A percentile compares a stretch with the other conserved stretches of the same genome.
Conservation (phyloP, 2,888 invertebrate genomes). For the Leucozona laternaria region DNA sequence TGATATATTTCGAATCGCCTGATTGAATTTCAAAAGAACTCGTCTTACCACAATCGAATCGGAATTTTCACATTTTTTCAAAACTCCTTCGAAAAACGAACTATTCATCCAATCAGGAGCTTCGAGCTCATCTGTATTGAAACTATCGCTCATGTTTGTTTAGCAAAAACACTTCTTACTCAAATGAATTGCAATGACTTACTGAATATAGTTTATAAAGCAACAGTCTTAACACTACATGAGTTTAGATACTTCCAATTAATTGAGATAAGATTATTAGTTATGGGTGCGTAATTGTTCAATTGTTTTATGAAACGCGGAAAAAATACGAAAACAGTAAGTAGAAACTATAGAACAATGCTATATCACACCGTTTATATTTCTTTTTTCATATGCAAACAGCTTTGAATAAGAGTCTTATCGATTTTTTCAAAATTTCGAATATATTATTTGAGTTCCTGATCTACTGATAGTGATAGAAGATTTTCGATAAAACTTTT, state of each 20-base stretch:
- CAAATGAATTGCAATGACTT: background rate
- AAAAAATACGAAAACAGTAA: background rate
- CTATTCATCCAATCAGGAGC: constrained; percentile 76
- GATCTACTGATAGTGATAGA: constrained; percentile 14
- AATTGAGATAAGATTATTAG: background rate
- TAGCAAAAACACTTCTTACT: background rate
- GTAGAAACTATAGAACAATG: no score
- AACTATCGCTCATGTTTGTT: background rate
- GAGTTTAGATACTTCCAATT: background rate
- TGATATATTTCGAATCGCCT: background rate
- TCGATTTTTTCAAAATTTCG: constrained; percentile 76
- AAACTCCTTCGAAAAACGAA: constrained; percentile 73
- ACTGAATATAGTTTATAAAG: background rate
- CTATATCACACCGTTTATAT: constrained; percentile 69
- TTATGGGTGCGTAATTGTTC: background rate
- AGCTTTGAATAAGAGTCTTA: constrained; percentile 44
- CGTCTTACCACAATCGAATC: constrained; percentile 20
- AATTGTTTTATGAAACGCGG: background rate
- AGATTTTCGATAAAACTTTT: constrained; percentile 30
- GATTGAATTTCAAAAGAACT: background rate
- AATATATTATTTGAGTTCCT: constrained; percentile 70
- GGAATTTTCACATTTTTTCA: constrained; percentile 67
- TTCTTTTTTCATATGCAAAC: constrained; percentile 37
- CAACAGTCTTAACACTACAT: no score
- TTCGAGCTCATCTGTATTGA: constrained; percentile 14